Percentiles rank a stretch among this genome's conserved stretches.
phyloP scores from a whole-genome alignment of 1,140 invertebrate species.

The Asbolus verrucosus region DNA sequence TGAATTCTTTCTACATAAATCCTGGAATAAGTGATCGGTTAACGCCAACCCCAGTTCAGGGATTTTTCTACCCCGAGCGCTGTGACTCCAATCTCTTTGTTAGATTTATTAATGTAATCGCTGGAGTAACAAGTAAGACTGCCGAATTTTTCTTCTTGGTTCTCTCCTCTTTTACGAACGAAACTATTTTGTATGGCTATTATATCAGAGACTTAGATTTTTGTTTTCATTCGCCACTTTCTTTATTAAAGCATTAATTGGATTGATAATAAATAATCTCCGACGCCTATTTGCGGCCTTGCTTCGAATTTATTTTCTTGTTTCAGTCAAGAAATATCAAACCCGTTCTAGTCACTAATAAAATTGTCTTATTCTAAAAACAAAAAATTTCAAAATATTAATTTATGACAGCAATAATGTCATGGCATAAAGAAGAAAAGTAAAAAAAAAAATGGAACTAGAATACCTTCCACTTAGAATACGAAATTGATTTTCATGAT shows the following conservation, averaged over 20 bases:
- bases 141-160: slow-evolving; percentile 12
- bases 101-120: slow-evolving; percentile 66
- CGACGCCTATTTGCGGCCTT: too few relatives aligned
- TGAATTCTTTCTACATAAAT: slow-evolving; percentile 64
- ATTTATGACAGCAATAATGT: too few relatives aligned
- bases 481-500: too few relatives aligned
- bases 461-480: too few relatives aligned
- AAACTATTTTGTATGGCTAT: slow-evolving; percentile 8
- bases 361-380: too few relatives aligned
- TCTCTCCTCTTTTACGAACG: background rate
- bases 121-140: slow-evolving; percentile 63
- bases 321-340: too few relatives aligned
- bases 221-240: slow-evolving; percentile 5
- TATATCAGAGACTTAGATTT: slow-evolving; percentile 4
- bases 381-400: too few relatives aligned
- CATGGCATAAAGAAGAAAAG: too few relatives aligned
- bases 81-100: slow-evolving; percentile 61
- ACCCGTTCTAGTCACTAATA: too few relatives aligned
- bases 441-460: too few relatives aligned
- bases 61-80: slow-evolving; percentile 63
- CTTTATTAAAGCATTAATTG: slow-evolving; percentile 5
- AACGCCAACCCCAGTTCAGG: slow-evolving; percentile 63
- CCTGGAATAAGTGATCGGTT: slow-evolving; percentile 65
- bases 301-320: too few relatives aligned
- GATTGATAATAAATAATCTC: background rate